A percentile compares a stretch with the other conserved stretches of the same genome.
Evolutionary conservation across 2,888 invertebrate species (phyloP).

Genomic region (Erebia ligea): DNA sequence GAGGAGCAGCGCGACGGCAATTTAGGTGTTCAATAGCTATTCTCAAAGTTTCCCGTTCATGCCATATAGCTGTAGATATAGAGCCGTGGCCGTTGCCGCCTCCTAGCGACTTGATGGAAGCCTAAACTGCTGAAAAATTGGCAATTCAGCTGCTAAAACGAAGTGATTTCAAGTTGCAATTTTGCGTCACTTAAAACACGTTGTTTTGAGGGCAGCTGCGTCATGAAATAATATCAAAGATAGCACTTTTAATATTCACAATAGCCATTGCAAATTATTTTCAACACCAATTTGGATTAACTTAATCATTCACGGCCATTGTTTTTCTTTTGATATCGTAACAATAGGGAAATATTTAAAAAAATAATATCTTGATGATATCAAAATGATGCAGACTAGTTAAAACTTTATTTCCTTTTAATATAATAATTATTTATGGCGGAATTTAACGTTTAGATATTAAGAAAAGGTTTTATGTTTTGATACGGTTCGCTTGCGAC

Average conservation of each 20-base stretch:
- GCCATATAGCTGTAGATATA: too few species aligned
- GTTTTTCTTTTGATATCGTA: neutral
- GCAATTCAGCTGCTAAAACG: too few species aligned
- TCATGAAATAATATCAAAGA: neutral
- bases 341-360: conserved; percentile 13
- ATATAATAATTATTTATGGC: neutral
- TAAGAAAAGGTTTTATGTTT: neutral
- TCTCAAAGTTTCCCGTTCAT: too few species aligned
- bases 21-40: too few species aligned
- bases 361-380: conserved; percentile 1
- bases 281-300: conserved; percentile 13
- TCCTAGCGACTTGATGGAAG: too few species aligned
- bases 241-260: neutral
- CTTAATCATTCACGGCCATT: conserved; percentile 8
- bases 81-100: too few species aligned
- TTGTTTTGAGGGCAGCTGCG: too few species aligned
- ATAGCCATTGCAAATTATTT: conserved; percentile 19
- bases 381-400: neutral
- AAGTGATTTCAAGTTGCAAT: too few species aligned
- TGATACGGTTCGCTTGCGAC: neutral
- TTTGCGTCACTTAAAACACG: too few species aligned
- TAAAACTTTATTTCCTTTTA: neutral
- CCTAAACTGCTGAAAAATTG: too few species aligned
- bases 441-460: neutral
- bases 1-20: too few species aligned